Evolutionary conservation across 2,113 vertebrate genomes (phyloP).

Genomic region (Pycnonotus jocosus): DNA sequence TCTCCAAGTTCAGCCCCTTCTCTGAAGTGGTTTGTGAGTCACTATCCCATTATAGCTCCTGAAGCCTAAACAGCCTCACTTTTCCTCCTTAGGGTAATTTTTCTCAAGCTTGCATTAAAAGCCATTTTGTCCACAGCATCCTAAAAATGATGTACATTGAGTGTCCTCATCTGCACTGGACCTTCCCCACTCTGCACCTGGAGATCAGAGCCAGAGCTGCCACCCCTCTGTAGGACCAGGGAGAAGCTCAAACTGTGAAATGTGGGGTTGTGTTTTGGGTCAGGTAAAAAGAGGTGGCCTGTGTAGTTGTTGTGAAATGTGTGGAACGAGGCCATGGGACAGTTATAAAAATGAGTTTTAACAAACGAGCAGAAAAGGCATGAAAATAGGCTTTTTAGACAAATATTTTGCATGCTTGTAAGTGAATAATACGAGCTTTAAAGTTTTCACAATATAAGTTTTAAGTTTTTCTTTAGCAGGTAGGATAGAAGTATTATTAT

Average conservation of each 20-base stretch:
- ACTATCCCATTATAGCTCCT: neutral
- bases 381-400: no score
- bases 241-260: neutral
- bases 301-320: no score
- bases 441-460: no score
- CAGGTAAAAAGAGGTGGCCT: no score
- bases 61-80: neutral
- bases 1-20: neutral
- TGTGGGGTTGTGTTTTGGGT: no score
- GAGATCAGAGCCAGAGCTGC: neutral
- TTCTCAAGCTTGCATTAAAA: neutral
- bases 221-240: neutral
- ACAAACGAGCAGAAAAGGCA: no score
- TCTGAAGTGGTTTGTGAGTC: neutral
- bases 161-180: neutral
- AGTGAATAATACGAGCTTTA: no score
- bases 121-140: neutral
- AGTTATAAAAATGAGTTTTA: no score
- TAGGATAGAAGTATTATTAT: no score
- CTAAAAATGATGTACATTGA: rapidly evolving
- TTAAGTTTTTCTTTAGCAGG: no score
- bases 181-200: neutral
- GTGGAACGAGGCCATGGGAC: no score
- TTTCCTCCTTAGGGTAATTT: neutral
- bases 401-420: no score